Evolutionary conservation across 2,113 vertebrate species (phyloP), one percentile per base, ranked within the genome.

Genomic region (Limnothrissa miodon): DNA sequence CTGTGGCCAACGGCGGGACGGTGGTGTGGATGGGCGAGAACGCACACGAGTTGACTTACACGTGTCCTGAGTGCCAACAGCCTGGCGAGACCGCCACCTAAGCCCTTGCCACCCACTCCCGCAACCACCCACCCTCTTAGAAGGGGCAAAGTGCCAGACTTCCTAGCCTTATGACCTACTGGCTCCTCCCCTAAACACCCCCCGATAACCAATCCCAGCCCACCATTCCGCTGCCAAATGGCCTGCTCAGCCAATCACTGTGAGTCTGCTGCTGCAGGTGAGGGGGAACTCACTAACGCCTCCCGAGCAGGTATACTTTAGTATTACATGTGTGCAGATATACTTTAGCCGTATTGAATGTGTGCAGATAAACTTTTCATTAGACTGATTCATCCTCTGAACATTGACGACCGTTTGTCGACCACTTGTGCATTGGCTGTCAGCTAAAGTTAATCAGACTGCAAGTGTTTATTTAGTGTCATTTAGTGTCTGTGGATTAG

Each of bases 21-120:
- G 91, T 81, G 25, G 87, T 92, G 81, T 92, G 90, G 92, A 86
- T 87, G 87, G 91, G 93, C 80, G 91, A 87, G 25, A 91, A 92
- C 21, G 87, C 91, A 78, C 92, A 93, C 4, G 91, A 94, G 89
- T 87, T 94, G 90, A 89, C 86, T 81, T 95, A 93, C 91, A 94
- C 91, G 85, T 94, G 93, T 84, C 94, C 94, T 39, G 89, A 93
- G 62, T 94, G 93, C 90, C 93, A 93, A 89, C 92, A 93, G 85
- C 84, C 88, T 74, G 87, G 88, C 86, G 87, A 89, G 21, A 91
- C 85, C 85, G 83, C 84, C 85, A 87, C 59, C 78, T 88, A 89
- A 85, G 83, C 86, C 21, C 33, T 81, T 53, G 33, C 23, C 4
- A 78, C 90, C 91, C 53, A 56, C 1, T 21, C 1, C 17, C 1